These are phyloP conservation scores for Enteromius afrohamiltoni DNA, from an alignment of 2,797 vertebrate genomes.

Conservation along the genomic window DNA sequence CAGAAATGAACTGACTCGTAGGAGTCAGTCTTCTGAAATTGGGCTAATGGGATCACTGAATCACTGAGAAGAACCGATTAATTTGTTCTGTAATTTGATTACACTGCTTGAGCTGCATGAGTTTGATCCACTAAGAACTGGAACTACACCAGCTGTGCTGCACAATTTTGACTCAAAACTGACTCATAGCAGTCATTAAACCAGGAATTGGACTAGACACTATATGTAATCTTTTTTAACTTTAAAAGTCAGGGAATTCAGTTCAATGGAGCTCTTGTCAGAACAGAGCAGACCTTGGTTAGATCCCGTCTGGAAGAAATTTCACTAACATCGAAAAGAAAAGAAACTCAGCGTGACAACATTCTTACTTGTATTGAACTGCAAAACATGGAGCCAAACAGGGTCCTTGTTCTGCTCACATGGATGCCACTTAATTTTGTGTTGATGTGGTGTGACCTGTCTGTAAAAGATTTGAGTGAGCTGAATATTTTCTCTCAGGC, in stretches of 20 bases:
- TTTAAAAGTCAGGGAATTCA: not conserved
- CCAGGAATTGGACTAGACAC: not conserved
- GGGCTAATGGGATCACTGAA: not conserved
- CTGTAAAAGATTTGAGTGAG: slow-evolving; percentile 37
- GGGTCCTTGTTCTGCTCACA: slow-evolving; percentile 38
- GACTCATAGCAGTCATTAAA: not conserved
- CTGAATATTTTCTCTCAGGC: slow-evolving; percentile 44
- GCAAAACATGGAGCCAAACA: slow-evolving; percentile 19
- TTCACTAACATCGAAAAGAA: not conserved
- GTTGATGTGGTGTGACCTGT: slow-evolving; percentile 28
- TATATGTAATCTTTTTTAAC: not conserved
- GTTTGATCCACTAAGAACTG: slow-evolving; percentile 7
- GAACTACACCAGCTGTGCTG: not conserved
- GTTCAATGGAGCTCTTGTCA: not conserved
- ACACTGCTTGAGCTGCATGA: not conserved
- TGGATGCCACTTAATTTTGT: slow-evolving; percentile 37
- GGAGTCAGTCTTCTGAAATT: not conserved
- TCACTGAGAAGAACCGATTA: not conserved
- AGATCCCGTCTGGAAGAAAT: not conserved
- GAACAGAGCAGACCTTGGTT: not conserved
- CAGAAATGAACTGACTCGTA: not conserved
- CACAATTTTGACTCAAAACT: not conserved
- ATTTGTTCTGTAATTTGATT: not conserved
- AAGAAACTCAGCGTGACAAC: not conserved
- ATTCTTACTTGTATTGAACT: not conserved